Conservation (phyloP, 1,140 invertebrate species). For the Pentalonia nigronervosa region DNA sequence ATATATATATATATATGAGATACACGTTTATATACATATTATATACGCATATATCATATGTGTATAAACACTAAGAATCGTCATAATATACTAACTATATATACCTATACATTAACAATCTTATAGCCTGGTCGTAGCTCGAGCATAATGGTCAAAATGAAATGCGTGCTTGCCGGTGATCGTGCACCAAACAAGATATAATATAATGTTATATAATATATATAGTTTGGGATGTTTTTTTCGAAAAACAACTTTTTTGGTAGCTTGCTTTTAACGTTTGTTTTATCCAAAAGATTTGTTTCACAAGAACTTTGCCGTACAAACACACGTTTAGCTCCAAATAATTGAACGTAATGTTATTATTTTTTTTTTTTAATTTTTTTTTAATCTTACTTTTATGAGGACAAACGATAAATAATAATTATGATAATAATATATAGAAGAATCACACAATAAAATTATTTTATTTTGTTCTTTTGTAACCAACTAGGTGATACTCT, state of each 20-base stretch:
- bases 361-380: background rate
- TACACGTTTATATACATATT: background rate
- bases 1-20: background rate
- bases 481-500: conserved; percentile 45
- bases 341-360: conserved; percentile 29
- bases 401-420: background rate
- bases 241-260: conserved; percentile 51
- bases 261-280: conserved; percentile 58
- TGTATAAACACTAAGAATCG: background rate
- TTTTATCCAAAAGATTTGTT: conserved; percentile 53
- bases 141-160: conserved; percentile 50
- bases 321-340: conserved; percentile 58
- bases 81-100: background rate
- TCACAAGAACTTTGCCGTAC: conserved; percentile 52
- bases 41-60: background rate
- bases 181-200: conserved; percentile 52
- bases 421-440: background rate
- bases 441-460: background rate
- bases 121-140: conserved; percentile 58
- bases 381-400: background rate
- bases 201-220: conserved; percentile 5
- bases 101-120: conserved; percentile 46
- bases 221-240: conserved; percentile 58
- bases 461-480: background rate
- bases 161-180: conserved; percentile 48